Conservation (phyloP, 2,888 invertebrate species). For the Andrena praecox region DNA sequence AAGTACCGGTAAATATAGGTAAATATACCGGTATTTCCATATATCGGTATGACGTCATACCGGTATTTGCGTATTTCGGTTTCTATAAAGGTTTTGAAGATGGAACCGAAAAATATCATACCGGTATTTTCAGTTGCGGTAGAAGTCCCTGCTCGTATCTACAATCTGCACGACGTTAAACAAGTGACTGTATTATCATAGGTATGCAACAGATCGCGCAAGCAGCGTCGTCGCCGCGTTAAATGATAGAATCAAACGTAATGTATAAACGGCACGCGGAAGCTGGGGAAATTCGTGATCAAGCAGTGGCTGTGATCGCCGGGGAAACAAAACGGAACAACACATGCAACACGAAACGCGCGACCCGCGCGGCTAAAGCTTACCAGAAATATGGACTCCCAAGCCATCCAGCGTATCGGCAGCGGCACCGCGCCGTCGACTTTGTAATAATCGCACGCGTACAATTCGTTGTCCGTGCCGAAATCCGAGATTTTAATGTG, state of each 20-base stretch:
- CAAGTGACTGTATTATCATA: neutral
- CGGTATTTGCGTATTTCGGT: no score
- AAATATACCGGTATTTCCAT: no score
- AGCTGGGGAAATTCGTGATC: constrained; percentile 5
- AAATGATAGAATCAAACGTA: constrained; percentile 12
- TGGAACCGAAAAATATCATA: no score
- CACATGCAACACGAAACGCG: neutral
- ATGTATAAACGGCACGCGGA: neutral
- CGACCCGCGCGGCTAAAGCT: constrained; percentile 60
- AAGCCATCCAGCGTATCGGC: constrained; percentile 96
- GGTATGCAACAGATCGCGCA: neutral
- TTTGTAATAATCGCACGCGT: constrained; percentile 93
- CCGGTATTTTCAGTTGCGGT: no score
- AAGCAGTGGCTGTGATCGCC: neutral
- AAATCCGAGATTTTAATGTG: constrained; percentile 94
- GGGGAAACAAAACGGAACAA: neutral
- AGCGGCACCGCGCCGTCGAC: constrained; percentile 92
- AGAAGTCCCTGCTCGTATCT: no score
- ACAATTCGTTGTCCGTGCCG: constrained; percentile 93
- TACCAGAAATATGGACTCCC: constrained; percentile 92
- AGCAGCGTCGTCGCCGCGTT: no score
- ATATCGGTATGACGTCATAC: no score
- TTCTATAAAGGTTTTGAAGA: no score
- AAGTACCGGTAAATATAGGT: no score
- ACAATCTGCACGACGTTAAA: neutral